phyloP scores from a whole-genome alignment of 2,888 invertebrate species.

The Napeogenes inachia region DNA sequence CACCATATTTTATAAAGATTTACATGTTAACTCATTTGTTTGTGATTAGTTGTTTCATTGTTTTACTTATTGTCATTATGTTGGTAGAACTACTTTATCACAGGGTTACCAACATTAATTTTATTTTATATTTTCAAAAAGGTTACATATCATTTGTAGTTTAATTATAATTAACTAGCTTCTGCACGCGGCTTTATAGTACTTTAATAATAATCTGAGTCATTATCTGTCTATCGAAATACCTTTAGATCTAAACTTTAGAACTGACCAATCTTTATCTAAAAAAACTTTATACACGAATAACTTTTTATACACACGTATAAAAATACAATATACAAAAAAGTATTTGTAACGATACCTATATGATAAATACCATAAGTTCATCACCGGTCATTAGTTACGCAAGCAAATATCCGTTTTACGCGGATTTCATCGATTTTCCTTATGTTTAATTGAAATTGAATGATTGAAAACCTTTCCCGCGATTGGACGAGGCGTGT shows the following conservation, averaged over 20 bases:
- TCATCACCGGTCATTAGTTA: neutral
- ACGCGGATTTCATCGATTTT: slow-evolving; percentile 33
- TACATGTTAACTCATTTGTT: neutral
- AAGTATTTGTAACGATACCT: too few species aligned
- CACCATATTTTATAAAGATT: neutral
- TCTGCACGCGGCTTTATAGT: neutral
- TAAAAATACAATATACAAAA: too few species aligned
- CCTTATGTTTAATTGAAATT: slow-evolving; percentile 61
- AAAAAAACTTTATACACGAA: too few species aligned
- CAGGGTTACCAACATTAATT: too few species aligned
- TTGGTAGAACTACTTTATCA: neutral
- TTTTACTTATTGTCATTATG: neutral
- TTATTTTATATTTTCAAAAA: too few species aligned
- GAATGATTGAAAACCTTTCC: slow-evolving; percentile 55
- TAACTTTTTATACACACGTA: too few species aligned
- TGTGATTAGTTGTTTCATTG: slow-evolving; percentile 1
- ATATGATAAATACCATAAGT: neutral
- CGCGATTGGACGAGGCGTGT: slow-evolving; percentile 30
- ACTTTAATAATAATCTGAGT: neutral
- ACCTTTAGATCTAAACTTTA: too few species aligned
- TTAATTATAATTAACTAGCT: neutral
- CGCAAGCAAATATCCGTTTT: slow-evolving; percentile 23
- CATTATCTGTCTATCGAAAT: neutral
- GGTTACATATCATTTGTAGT: neutral
- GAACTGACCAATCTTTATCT: too few species aligned